A percentile compares a stretch with the other conserved stretches of the same genome.
Conservation (phyloP, 2,797 vertebrate genomes). For the Anolis apletophallus region DNA sequence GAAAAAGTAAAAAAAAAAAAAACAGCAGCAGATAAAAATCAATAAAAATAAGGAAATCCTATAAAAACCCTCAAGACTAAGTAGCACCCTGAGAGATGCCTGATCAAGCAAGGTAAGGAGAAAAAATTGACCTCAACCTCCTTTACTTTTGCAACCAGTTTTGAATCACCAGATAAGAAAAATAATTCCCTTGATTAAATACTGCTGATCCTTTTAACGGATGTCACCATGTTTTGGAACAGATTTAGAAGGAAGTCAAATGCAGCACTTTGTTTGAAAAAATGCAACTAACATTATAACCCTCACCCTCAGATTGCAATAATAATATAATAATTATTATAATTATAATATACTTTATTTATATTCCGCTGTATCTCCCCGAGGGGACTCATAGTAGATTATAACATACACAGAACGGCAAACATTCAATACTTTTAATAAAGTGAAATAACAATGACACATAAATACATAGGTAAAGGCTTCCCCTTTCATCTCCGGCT, state of each 20-base stretch:
- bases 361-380: no score
- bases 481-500: no score
- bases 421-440: no score
- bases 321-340: no score
- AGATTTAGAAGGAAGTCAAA: neutral
- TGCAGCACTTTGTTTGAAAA: neutral
- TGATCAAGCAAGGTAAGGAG: neutral
- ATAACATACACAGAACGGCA: no score
- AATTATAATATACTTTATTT: no score
- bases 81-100: neutral
- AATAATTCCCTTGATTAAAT: neutral
- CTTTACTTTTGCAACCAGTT: neutral
- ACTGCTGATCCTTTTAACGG: neutral
- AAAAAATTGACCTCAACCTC: neutral
- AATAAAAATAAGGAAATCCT: constrained; percentile 31
- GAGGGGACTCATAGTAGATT: no score
- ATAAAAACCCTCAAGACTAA: neutral
- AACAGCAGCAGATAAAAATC: constrained; percentile 36
- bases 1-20: constrained; percentile 54
- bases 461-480: no score
- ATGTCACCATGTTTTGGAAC: neutral
- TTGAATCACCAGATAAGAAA: neutral
- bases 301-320: neutral
- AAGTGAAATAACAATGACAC: no score
- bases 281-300: neutral